Evolutionary conservation across 2,888 invertebrate genomes (phyloP).

Genomic region (Buathra laborator): DNA sequence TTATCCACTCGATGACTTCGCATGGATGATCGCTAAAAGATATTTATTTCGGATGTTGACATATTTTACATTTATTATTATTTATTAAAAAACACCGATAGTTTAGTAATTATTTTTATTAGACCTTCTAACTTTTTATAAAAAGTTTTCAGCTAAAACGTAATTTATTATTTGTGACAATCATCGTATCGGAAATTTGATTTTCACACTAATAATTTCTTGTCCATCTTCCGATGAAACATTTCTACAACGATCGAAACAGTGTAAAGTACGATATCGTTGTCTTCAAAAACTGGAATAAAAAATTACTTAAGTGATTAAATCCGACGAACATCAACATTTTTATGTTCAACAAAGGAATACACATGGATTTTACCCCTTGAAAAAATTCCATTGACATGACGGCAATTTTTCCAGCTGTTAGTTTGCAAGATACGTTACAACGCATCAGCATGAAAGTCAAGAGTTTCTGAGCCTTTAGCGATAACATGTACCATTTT

Average conservation of each 20-base stretch:
- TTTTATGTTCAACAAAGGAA: neutral
- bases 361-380: too few relatives aligned
- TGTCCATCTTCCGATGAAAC: neutral
- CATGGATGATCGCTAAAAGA: too few relatives aligned
- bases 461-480: too few relatives aligned
- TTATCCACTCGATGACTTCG: too few relatives aligned
- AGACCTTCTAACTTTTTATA: neutral
- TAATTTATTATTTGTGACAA: neutral
- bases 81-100: neutral
- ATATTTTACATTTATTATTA: neutral
- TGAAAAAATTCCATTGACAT: too few relatives aligned
- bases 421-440: too few relatives aligned
- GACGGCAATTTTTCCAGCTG: too few relatives aligned
- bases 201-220: neutral
- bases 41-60: neutral
- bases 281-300: neutral
- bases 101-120: neutral
- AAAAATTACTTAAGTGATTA: neutral
- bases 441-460: too few relatives aligned
- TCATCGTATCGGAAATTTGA: neutral
- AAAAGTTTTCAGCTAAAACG: neutral
- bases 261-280: neutral
- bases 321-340: neutral
- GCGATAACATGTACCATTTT: too few relatives aligned
- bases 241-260: neutral